A percentile compares a stretch with the other conserved stretches of the same genome.
Conservation (phyloP, 37 sponge, comb jelly and placozoan genomes). For the Crambe crambe region DNA sequence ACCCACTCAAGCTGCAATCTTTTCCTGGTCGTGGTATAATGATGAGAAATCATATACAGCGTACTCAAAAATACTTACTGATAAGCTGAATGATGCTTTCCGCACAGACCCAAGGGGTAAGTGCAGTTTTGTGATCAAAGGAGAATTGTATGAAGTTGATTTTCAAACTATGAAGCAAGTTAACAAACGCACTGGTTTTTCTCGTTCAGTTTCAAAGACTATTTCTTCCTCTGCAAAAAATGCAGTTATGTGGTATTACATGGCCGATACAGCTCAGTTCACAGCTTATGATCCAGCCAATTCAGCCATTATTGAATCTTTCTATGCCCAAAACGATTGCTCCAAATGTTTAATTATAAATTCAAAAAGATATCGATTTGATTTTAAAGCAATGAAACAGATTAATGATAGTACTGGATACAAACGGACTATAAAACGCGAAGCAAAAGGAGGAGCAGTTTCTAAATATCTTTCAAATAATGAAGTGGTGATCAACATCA, state of each 20-base stretch:
- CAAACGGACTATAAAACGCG: slow-evolving; percentile 13
- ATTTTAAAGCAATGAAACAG: slow-evolving; percentile 47
- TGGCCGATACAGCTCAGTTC: slow-evolving; percentile 22
- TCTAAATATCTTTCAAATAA: not conserved
- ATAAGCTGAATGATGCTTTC: not conserved
- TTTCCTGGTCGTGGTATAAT: slow-evolving; percentile 50
- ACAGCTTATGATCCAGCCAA: slow-evolving; percentile 28
- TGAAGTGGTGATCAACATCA: slow-evolving; percentile 18
- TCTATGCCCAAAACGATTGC: not conserved
- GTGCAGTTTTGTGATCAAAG: not conserved
- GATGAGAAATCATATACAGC: slow-evolving; percentile 25
- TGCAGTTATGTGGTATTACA: slow-evolving; percentile 41
- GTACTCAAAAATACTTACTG: not conserved
- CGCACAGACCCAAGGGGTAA: not conserved
- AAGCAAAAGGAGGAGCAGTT: too few relatives aligned
- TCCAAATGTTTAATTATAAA: slow-evolving; percentile 11
- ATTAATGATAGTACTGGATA: slow-evolving; percentile 20
- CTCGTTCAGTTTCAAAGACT: not conserved
- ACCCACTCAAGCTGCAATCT: not conserved
- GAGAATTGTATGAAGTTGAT: not conserved
- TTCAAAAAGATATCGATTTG: slow-evolving; percentile 5
- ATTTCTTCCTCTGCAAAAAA: too few relatives aligned
- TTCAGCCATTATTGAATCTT: slow-evolving; percentile 35
- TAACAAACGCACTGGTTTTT: not conserved
- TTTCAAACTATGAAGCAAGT: slow-evolving; percentile 19